Evolutionary conservation across 2,797 vertebrate species (phyloP), one percentile per base, ranked within the genome.

Genomic region (Protonibea diacanthus): DNA sequence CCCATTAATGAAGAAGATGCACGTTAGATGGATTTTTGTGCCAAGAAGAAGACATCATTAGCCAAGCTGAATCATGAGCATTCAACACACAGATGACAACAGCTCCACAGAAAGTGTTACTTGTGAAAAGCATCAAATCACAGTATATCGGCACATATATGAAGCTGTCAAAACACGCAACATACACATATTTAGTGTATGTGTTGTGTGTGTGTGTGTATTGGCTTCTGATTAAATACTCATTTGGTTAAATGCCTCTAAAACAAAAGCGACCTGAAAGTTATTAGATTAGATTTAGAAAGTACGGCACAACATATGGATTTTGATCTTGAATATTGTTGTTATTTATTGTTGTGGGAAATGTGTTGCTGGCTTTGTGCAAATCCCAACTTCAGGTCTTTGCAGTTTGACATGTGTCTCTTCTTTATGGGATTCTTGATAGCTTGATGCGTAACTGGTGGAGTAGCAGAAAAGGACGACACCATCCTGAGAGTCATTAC

Each of bases 381-480:
- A 21, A 38, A 23, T 29, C 49, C n/a, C 6, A 38, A 2, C 5
- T 0, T 60, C 25, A 27, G 33, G 8, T 42, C 11, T 48, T 12
- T 10, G 42, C 44, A 48, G 44, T 38, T 52, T 60, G 23, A 55
- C 42, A 4, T 40, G 4, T 38, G 6, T 25, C 51, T 77, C 53
- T 38, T 69, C 33, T 69, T 70, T 5, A 11, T 23, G 47, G 58
- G 52, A 44, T 73, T 27, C 45, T 55, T 25, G 18, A 21, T 86
- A 99, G 98, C 67, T 92, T 97, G 92, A 86, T 96, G 59, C 94
- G 93, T 81, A 99, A 99, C 92, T 99, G 97, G 97, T 99, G 97
- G 97, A 95, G 95, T 60, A 95, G 97, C 70, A 91, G 94, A 42
- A 94, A 86, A 67, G 93, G 87, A 1, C 86, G 93, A 2, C 93